A percentile compares a stretch with the other conserved stretches of the same genome.
Evolutionary conservation across 2,888 invertebrate genomes (phyloP).

Genomic region (Zootermopsis nevadensis): DNA sequence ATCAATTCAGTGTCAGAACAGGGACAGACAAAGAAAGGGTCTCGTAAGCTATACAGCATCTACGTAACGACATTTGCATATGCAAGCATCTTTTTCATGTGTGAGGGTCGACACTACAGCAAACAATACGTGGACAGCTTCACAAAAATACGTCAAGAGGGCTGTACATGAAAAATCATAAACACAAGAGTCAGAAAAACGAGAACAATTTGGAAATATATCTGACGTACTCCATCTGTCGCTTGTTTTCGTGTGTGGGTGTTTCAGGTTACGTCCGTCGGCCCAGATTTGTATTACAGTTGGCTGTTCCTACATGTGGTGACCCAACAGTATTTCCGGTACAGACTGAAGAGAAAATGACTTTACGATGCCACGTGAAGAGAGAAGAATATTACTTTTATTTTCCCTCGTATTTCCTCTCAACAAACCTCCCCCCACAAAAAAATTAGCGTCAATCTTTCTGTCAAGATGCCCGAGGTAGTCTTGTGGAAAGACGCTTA

Average conservation of each 20-base stretch:
- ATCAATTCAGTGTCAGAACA: neutral
- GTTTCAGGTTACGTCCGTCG: neutral
- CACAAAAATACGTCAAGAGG: neutral
- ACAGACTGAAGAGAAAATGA: neutral
- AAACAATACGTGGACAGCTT: neutral
- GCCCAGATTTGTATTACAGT: too few species aligned
- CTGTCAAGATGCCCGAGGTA: too few species aligned
- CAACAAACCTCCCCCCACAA: neutral
- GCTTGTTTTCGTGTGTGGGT: neutral
- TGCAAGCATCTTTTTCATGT: neutral
- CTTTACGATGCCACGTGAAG: neutral
- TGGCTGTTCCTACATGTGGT: neutral
- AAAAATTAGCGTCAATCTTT: too few species aligned
- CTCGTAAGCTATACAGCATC: neutral
- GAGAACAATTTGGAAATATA: too few species aligned
- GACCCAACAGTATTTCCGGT: slow-evolving; percentile 9
- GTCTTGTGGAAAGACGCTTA: too few species aligned
- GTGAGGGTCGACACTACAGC: neutral
- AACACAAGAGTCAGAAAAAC: neutral
- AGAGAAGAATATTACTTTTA: neutral
- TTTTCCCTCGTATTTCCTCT: neutral
- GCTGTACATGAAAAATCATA: neutral
- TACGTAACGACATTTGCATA: neutral
- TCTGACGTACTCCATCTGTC: neutral
- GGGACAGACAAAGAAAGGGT: neutral